These are phyloP conservation scores for Cantharis nigra DNA, from an alignment of 2,888 invertebrate genomes.

Conservation along the genomic window DNA sequence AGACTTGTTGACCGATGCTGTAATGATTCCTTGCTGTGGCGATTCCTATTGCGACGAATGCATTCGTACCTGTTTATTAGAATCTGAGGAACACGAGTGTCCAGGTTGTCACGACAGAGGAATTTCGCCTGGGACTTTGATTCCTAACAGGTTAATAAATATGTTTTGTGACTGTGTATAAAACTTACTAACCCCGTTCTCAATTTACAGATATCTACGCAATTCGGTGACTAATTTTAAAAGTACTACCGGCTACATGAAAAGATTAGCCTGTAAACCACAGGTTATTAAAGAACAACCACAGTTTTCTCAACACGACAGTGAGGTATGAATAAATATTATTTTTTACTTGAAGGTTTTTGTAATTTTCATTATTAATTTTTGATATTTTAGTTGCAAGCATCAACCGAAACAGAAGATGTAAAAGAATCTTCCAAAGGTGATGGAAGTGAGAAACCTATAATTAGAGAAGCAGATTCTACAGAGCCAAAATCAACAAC, in stretches of 20 bases:
- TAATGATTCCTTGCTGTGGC: constrained; percentile 97
- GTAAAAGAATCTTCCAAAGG: constrained; percentile 31
- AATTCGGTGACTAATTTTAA: constrained; percentile 89
- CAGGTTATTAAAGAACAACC: constrained; percentile 29
- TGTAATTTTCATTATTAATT: background rate
- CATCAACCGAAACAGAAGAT: background rate
- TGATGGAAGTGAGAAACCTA: constrained; percentile 47
- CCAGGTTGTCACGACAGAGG: constrained; percentile 93
- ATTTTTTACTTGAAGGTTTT: no score
- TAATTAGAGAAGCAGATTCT: constrained; percentile 56
- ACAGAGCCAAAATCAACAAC: constrained; percentile 49
- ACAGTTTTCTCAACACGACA: background rate
- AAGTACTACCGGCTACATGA: constrained; percentile 88
- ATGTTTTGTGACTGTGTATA: background rate
- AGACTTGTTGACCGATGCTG: constrained; percentile 91
- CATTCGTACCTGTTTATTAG: constrained; percentile 85
- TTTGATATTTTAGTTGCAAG: background rate
- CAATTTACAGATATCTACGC: constrained; percentile 71
- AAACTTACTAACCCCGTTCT: background rate
- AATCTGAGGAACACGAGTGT: constrained; percentile 94
- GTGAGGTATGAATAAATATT: constrained; percentile 8
- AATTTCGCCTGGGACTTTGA: constrained; percentile 88
- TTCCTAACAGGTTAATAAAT: constrained; percentile 69
- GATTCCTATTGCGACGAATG: constrained; percentile 99
- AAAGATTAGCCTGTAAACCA: constrained; percentile 52